Conservation (phyloP, 2,888 invertebrate species). For the Neoitamus cyanurus region DNA sequence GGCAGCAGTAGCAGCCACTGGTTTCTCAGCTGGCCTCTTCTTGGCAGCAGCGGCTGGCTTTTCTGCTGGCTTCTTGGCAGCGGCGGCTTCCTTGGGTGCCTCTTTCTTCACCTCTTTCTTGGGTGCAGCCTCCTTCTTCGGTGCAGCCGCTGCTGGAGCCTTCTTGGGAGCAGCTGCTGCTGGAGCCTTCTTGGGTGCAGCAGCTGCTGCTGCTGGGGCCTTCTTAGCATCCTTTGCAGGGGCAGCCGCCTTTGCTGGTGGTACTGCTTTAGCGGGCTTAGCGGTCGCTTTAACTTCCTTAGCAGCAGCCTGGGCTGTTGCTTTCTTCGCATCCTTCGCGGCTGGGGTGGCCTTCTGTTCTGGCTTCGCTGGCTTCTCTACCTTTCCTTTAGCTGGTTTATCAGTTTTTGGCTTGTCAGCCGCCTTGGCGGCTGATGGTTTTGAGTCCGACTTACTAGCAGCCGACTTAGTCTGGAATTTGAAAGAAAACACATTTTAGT, state of each 20-base stretch:
- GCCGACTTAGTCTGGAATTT: conserved; percentile 62
- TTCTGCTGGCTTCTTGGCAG: background rate
- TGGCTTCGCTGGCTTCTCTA: conserved; percentile 63
- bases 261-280: conserved; percentile 41
- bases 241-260: conserved; percentile 67
- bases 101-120: conserved; percentile 69
- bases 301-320: conserved; percentile 58
- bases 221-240: conserved; percentile 68
- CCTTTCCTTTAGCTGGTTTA: conserved; percentile 63
- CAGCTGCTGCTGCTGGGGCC: conserved; percentile 61
- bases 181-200: conserved; percentile 61
- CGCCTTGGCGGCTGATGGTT: conserved; percentile 57
- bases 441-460: conserved; percentile 63
- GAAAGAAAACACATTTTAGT: conserved; percentile 16
- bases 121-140: conserved; percentile 67
- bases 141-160: conserved; percentile 52
- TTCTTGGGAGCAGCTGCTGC: conserved; percentile 31
- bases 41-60: conserved; percentile 55
- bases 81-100: conserved; percentile 58
- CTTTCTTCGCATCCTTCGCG: conserved; percentile 64
- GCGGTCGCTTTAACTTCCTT: conserved; percentile 54
- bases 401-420: conserved; percentile 60
- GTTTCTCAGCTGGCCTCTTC: conserved; percentile 68
- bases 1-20: conserved; percentile 54
- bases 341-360: conserved; percentile 63